phyloP scores from a whole-genome alignment of 2,797 vertebrate genomes.

The Bucorvus abyssinicus region DNA sequence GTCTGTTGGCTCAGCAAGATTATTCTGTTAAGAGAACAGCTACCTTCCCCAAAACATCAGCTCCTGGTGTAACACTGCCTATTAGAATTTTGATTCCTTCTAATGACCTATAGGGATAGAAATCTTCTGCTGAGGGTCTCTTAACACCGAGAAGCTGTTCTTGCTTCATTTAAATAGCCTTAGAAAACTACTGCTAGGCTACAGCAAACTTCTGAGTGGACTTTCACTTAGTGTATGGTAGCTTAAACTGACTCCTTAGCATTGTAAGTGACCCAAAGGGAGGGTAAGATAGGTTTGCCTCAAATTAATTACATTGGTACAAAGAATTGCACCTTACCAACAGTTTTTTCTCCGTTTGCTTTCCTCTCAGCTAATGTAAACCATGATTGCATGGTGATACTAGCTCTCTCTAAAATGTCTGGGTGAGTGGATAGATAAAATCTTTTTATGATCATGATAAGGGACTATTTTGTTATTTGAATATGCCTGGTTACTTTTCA shows the following conservation, averaged over 20 bases:
- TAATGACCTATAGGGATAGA: neutral
- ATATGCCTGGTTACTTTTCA: neutral
- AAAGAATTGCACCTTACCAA: neutral
- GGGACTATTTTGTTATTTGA: neutral
- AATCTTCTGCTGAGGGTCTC: neutral
- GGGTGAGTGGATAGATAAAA: neutral
- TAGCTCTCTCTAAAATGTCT: neutral
- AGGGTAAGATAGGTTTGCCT: neutral
- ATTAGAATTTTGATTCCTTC: neutral
- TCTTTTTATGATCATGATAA: neutral
- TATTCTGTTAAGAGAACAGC: neutral
- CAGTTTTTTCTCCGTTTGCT: neutral
- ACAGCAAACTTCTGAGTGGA: neutral
- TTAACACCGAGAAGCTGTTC: neutral
- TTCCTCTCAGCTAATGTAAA: neutral
- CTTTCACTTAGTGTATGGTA: neutral
- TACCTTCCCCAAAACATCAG: neutral
- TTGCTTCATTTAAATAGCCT: neutral
- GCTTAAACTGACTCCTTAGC: neutral
- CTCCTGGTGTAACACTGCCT: neutral
- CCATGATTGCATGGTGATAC: neutral
- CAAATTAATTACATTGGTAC: neutral
- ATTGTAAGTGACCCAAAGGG: neutral
- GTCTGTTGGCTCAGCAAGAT: neutral
- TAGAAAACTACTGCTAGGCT: neutral